These are phyloP conservation scores for Tauraco hartlaubi DNA, from an alignment of 2,797 vertebrate species.

Conservation along the genomic window DNA sequence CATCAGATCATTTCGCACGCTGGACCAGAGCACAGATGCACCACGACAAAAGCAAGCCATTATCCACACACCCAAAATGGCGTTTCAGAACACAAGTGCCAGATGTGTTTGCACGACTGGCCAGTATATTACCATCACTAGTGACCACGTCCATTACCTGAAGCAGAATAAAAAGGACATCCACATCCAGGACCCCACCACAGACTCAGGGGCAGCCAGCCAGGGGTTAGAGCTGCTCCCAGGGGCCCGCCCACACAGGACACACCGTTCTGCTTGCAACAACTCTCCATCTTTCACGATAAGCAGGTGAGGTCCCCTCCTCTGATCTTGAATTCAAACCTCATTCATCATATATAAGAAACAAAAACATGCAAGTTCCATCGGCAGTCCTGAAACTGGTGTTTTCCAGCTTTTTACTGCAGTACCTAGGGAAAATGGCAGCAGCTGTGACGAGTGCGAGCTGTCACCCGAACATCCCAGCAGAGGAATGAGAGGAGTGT, in stretches of 20 bases:
- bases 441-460: background rate
- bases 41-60: background rate
- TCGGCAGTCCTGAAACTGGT: background rate
- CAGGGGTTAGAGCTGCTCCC: background rate
- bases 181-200: background rate
- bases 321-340: background rate
- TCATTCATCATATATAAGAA: rapidly evolving
- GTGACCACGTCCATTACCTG: background rate
- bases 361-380: background rate
- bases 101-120: background rate
- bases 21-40: rapidly evolving
- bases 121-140: background rate
- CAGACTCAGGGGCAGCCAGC: background rate
- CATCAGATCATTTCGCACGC: background rate
- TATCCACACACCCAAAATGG: rapidly evolving
- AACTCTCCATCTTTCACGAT: background rate
- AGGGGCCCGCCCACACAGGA: background rate
- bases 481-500: background rate
- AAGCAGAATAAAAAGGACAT: background rate
- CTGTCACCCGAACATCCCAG: background rate
- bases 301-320: background rate
- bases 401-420: background rate
- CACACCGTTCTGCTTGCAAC: background rate
- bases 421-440: background rate
- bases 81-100: background rate